phyloP scores from a whole-genome alignment of 2,113 vertebrate species.

The Peromyscus maniculatus region DNA sequence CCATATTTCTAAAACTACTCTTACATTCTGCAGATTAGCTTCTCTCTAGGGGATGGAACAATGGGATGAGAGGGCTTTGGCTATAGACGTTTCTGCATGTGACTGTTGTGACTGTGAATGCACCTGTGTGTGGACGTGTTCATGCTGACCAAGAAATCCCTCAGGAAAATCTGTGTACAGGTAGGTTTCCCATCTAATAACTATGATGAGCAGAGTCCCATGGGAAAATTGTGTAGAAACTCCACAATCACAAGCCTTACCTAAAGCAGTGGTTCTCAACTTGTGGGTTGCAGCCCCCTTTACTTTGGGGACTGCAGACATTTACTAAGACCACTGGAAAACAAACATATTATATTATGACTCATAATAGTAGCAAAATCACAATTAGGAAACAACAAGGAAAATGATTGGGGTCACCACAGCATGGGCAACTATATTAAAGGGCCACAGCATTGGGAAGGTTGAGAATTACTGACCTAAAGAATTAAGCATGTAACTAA shows the following conservation, averaged over 20 bases:
- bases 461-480: not conserved
- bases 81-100: not conserved
- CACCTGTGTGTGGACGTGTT: not conserved
- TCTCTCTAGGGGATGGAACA: not conserved
- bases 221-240: not conserved
- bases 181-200: not conserved
- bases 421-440: not conserved
- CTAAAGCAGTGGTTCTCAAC: not conserved
- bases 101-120: not conserved
- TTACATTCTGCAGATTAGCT: not conserved
- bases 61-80: not conserved
- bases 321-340: not conserved
- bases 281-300: fast-evolving
- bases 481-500: not conserved
- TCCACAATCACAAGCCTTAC: not conserved
- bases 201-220: not conserved
- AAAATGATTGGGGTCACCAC: not conserved
- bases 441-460: not conserved
- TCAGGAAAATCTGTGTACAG: not conserved
- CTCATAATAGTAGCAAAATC: not conserved
- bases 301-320: not conserved
- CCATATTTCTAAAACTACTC: not conserved
- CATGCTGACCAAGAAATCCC: not conserved
- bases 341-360: not conserved
- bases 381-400: not conserved